Base-by-base conservation (phyloP, 1,140 invertebrate species). In the Aphaenogaster floridana region DNA sequence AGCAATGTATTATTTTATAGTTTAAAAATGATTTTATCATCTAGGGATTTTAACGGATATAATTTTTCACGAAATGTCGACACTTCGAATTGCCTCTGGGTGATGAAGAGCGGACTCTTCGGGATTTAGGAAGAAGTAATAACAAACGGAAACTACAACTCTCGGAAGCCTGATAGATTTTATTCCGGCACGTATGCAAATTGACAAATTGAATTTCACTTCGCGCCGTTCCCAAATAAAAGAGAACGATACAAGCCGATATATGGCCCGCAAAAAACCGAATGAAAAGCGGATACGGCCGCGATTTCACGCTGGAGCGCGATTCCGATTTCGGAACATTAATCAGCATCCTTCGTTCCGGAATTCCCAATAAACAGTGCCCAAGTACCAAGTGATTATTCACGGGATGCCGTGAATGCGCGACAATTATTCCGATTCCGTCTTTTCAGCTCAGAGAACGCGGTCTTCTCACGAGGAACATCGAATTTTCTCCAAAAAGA, bases 151-250 rank as follows among this genome's bases (percentile, higher is more conserved):
- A 84, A 76, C 48, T 84, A 84, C 69, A 84, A 84, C 54, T 45
- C 80, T 84, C 80, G 80, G 54, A 84, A 84, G 80, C 69, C 69
- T 76, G 80, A 84, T 84, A 84, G 69, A 84, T 84, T 84, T 84
- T 84, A 84, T 84, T 84, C 69, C 80, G 42, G 69, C 80, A 57
- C 80, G 80, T 84, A 84, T 84, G 80, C 80, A 84, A 84, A 84
- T 84, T 74, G 80, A 84, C 80, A 84, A 84, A 84, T 84, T 84
- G 80, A 84, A 84, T 84, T 81, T 84, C 69, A 63, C 80, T 74
- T 84, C 80, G 69, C 42, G 57, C 66, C 69, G 69, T 61, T 72
- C 34, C 54, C 69, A 76, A 84, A 84, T 84, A 84, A 84, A 84
- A 84, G 69, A 84, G 69, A 84, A 34, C 68, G 68, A 74, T 48